Evolutionary conservation across 2,797 vertebrate species (phyloP).

Genomic region (Epinephelus awoara): DNA sequence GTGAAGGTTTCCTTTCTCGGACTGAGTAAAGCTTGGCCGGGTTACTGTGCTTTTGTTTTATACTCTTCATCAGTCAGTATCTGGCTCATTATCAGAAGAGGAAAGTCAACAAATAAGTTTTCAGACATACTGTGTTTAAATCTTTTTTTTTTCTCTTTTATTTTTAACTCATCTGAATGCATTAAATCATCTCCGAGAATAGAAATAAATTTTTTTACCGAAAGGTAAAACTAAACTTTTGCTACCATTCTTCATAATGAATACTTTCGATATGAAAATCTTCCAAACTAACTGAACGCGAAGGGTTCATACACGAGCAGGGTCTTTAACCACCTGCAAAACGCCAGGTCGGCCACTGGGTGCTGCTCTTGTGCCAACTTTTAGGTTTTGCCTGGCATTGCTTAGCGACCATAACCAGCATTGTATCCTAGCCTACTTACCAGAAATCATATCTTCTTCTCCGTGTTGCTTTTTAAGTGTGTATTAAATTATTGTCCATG

Average conservation of each 20-base stretch:
- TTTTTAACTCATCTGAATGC: not conserved
- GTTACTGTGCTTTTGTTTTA: not conserved
- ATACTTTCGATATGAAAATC: not conserved
- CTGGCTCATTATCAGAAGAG: not conserved
- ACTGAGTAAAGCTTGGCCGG: slow-evolving; percentile 10
- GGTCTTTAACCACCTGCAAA: no score
- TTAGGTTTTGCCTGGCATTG: no score
- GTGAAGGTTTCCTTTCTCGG: not conserved
- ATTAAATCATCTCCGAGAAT: not conserved
- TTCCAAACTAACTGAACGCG: no score
- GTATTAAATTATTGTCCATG: no score
- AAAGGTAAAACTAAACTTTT: not conserved
- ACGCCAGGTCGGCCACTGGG: no score
- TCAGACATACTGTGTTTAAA: not conserved
- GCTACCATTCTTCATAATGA: not conserved
- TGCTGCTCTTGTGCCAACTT: no score
- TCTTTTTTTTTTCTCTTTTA: not conserved
- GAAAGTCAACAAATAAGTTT: not conserved
- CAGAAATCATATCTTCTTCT: no score
- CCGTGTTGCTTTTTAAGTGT: no score
- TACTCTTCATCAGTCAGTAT: slow-evolving; percentile 2
- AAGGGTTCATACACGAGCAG: no score
- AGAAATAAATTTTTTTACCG: not conserved
- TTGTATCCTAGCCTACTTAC: no score
- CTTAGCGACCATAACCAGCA: no score